These are phyloP conservation scores for Aplysina aerophoba DNA, from an alignment of 37 sponge, comb jelly and placozoan genomes.

Conservation along the genomic window DNA sequence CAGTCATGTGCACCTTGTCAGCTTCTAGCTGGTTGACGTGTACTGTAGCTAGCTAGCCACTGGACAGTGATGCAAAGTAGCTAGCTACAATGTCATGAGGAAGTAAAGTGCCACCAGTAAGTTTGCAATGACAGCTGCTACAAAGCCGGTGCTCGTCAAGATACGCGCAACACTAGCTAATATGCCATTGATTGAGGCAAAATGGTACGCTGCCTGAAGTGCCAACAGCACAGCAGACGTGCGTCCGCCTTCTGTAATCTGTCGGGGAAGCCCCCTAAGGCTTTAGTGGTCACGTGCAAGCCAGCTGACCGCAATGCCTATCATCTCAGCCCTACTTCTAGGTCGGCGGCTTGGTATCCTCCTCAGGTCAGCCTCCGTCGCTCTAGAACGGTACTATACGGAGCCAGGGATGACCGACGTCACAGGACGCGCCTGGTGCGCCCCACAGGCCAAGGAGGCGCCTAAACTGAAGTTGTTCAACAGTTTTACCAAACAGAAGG, in stretches of 20 bases:
- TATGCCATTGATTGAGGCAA: too few species aligned
- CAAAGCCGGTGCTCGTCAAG: too few species aligned
- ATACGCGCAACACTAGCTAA: background rate
- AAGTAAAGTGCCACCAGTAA: too few species aligned
- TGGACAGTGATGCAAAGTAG: too few species aligned
- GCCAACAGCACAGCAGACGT: too few species aligned
- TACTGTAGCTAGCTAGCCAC: too few species aligned
- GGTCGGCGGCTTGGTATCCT: background rate
- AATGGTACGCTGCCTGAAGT: too few species aligned
- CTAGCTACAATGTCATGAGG: too few species aligned
- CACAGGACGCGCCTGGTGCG: background rate
- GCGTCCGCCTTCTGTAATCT: too few species aligned
- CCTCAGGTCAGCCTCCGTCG: background rate
- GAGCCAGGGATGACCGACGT: background rate
- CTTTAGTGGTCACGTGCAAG: background rate
- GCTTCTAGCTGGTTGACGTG: too few species aligned
- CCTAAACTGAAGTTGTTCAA: conserved; percentile 61
- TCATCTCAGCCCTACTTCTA: conserved; percentile 25
- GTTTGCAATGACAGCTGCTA: too few species aligned
- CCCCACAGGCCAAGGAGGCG: background rate
- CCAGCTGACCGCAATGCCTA: conserved; percentile 14
- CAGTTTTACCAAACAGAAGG: conserved; percentile 68
- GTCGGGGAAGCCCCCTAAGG: background rate
- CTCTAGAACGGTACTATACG: background rate
- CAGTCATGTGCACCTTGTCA: too few species aligned